Evolutionary conservation across 2,888 invertebrate genomes (phyloP).

Genomic region (Allygus modestus): DNA sequence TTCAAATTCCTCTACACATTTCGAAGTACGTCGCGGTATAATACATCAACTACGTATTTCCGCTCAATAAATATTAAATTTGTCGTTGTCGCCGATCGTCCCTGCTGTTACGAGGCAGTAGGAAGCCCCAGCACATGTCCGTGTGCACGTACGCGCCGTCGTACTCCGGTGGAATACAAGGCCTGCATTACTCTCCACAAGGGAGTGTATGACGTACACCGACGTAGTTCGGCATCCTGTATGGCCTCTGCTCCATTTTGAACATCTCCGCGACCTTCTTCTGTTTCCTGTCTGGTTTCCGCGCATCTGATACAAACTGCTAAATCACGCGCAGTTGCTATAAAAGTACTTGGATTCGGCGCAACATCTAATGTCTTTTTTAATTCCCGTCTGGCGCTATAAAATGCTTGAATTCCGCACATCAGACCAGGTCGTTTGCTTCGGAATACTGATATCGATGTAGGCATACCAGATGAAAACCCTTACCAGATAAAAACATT

Average conservation of each 20-base stretch:
- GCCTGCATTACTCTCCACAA: constrained; percentile 30
- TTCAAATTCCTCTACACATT: no score
- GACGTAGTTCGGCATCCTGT: neutral
- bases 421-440: no score
- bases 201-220: constrained; percentile 5
- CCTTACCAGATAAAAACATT: no score
- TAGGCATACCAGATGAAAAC: no score
- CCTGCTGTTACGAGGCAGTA: neutral
- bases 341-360: no score
- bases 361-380: no score
- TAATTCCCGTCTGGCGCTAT: no score
- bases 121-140: constrained; percentile 2
- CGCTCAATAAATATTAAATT: neutral
- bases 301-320: no score
- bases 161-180: constrained; percentile 33
- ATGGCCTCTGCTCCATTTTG: neutral
- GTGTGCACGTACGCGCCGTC: neutral
- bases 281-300: no score
- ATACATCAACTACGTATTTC: neutral
- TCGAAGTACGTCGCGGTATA: neutral
- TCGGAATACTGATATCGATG: no score
- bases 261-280: neutral
- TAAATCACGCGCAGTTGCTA: no score
- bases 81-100: neutral
- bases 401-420: no score